Evolutionary conservation across 2,113 vertebrate species (phyloP), one percentile per base, ranked within the genome.

Genomic region (Procavia capensis): DNA sequence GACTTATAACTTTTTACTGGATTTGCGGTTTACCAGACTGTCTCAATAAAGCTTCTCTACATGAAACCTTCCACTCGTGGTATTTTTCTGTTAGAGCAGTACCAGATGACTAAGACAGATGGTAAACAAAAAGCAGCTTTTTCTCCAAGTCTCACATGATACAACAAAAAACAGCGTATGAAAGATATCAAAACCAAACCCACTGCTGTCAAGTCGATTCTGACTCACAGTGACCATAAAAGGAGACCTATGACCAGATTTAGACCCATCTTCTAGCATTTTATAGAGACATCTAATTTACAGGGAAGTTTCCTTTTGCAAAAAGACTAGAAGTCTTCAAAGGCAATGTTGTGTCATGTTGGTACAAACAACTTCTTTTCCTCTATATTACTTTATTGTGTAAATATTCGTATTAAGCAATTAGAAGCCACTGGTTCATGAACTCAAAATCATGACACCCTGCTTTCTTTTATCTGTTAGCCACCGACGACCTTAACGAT

Each of bases 281-380:
- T 88, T 43, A 70, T 41, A 45, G 36, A 59, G 29, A 45, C 5
- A 29, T 9, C 4, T 85, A 9, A 76, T 72, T 93, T 93, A 61
- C 7, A 79, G 4, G 6, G 3, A 61, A 13, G 10, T 57, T 45
- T 84, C 50, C 25, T 89, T 81, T 2, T 45, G 20, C 54, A 88
- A 93, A 95, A 82, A 91, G 47, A 50, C 45, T 76, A 16, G n/a
- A 86, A 84, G 54, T n/a, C 70, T 84, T 47, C 16, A 78, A 80
- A n/a, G 6, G 6, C 10, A 91, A 9, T 43, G 66, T 20, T 19
- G 3, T 93, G 36, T 64, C 59, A 47, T 25, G 50, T 11, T 59
- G 10, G 10, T 66, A 0, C 13, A 13, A 24, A 14, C 36, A 36
- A 75, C 9, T n/a, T 75, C 17, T 74, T 86, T 88, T 75, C 43